Evolutionary conservation across 2,888 invertebrate genomes (phyloP), one percentile per base, ranked within the genome.

Genomic region (Tipula vernalis): DNA sequence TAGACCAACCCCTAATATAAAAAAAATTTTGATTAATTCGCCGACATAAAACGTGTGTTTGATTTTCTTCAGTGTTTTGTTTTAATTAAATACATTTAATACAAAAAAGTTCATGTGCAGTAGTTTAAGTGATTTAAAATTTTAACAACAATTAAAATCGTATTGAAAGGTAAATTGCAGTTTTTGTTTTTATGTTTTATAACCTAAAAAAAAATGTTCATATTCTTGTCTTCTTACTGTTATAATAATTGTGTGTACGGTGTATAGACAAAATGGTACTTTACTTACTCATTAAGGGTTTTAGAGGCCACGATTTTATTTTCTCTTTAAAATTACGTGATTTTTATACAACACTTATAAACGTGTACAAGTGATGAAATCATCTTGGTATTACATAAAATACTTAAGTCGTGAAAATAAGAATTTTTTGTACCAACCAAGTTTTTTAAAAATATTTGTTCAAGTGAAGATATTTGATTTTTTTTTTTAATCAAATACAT

Each of bases 141-240:
- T 44, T 71, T 28, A 57, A 57, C n/a, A n/a, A 51, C 47, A 15
- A n/a, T 71, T 28, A 18, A 4, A 28, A 10, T 71, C 10, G 28
- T 10, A 28, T 71, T 87, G 91, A 92, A 90, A 93, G 92, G 93
- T 93, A 91, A 93, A 93, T 93, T 88, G 5, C n/a, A 6, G 39
- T 84, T 84, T 84, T 83, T 6, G 3, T 71, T 71, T 39, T 71
- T 15, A 36, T 83, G 28, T 71, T 18, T 71, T 71, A 71, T 71
- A 71, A 71, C 71, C 71, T 71, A 71, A 71, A 18, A 18, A 71
- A 71, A 39, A 39, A 6, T 39, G 39, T 51, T 51, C 3, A 44
- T 44, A 12, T 51, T 51, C 6, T 15, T 18, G 51, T 51, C 39
- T 28, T 28, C 28, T 28, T 28, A 39, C 6, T 44, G 6, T 44